These are phyloP conservation scores for Junonia oenone DNA, from an alignment of 2,888 invertebrate genomes.

Conservation along the genomic window DNA sequence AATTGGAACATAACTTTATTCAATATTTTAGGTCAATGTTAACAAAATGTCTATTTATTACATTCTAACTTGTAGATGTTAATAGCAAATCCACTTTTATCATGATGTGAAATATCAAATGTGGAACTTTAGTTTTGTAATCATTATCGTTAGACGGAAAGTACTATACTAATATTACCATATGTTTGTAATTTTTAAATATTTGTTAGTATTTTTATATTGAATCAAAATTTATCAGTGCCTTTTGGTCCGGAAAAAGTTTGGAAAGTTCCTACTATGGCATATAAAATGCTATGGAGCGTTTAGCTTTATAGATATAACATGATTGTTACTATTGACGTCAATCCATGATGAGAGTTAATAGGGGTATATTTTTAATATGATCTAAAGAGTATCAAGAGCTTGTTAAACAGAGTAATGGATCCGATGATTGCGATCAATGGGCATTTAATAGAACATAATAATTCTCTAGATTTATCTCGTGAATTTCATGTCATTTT, in stretches of 20 bases:
- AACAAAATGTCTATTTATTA: not conserved
- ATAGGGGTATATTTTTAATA: conserved; percentile 50
- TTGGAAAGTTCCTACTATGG: no score
- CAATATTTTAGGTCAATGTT: not conserved
- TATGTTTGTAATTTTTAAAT: no score
- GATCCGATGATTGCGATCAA: conserved; percentile 32
- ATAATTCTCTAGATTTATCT: conserved; percentile 10
- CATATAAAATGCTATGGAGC: not conserved
- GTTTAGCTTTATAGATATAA: conserved; percentile 17
- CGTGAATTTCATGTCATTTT: not conserved
- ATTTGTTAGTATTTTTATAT: no score
- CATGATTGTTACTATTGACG: conserved; percentile 52
- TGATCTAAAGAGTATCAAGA: conserved; percentile 26
- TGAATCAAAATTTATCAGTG: no score
- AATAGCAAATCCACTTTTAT: no score
- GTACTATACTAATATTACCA: no score
- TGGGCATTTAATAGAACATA: conserved; percentile 29
- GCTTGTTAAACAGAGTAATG: conserved; percentile 32
- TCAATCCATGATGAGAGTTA: conserved; percentile 53
- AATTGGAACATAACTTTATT: not conserved
- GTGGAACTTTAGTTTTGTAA: no score
- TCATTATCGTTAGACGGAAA: no score
- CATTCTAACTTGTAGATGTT: not conserved
- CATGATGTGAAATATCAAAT: no score
- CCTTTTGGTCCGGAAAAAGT: no score